Evolutionary conservation across 2,888 invertebrate species (phyloP), one percentile per base, ranked within the genome.

Genomic region (Metallyticus violacea): DNA sequence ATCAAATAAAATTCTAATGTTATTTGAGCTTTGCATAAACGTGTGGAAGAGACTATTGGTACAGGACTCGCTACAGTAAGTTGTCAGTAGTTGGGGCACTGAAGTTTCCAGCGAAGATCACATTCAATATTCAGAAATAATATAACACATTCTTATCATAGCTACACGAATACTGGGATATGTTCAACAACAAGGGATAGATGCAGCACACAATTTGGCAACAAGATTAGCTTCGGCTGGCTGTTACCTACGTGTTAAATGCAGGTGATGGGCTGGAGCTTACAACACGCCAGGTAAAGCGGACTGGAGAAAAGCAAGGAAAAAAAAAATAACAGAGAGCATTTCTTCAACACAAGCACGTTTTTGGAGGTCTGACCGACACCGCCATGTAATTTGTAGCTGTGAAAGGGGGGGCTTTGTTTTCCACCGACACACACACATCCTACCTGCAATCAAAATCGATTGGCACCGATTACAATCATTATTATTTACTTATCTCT

Each of bases 341-440:
- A 62, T 62, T 62, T 62, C 40, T 62, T 62, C 40, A 62, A 62
- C 40, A 62, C 40, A 62, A 22, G 40, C 40, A 62, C 40, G 40
- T 62, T 62, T 62, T 62, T 62, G 40, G 40, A 62, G 40, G 40
- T 15, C 40, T 62, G 40, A 62, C 40, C 77, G 28, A 15, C 29
- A 77, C 83, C 83, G 83, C 83, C 77, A 83, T 83, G 26, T 83
- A 83, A 83, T 83, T 83, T 83, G 83, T 82, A 82, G 82, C 62
- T 62, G 81, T 26, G 81, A 30, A 81, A 79, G 40, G 40, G 26
- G 82, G 82, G 83, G 77, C 83, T 83, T 83, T 83, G 83, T 83
- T 7, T 62, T 77, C 77, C 83, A 28, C 77, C 25, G 7, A 5
- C 83, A 22, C 26, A 62, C 40, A 62, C 40, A 62, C 40, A 15